phyloP scores from a whole-genome alignment of 1,140 invertebrate species.

The Heliconius melpomene region DNA sequence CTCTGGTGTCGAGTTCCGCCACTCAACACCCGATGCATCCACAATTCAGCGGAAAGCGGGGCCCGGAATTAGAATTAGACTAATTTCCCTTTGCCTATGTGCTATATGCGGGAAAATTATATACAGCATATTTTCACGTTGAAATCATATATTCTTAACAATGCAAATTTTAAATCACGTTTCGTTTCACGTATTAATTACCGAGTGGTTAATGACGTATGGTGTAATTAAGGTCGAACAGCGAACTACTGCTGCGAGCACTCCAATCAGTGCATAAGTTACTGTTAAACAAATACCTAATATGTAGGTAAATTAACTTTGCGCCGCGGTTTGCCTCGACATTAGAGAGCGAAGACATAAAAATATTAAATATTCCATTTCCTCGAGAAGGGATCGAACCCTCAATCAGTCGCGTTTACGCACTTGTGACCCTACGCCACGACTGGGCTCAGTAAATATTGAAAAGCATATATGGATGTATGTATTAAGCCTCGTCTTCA shows the following conservation, averaged over 20 bases:
- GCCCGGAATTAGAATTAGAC: too few relatives aligned
- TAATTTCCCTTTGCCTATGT: too few relatives aligned
- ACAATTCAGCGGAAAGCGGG: too few relatives aligned
- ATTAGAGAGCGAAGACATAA: too few relatives aligned
- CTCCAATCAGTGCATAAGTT: neutral
- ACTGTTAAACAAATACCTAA: neutral
- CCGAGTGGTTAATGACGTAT: neutral
- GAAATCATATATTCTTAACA: neutral
- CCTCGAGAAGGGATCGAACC: too few relatives aligned
- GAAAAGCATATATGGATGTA: neutral
- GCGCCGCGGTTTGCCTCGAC: too few relatives aligned
- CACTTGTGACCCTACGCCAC: neutral
- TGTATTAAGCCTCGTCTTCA: neutral
- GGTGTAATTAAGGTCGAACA: constrained; percentile 3
- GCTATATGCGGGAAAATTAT: neutral
- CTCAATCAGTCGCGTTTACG: neutral
- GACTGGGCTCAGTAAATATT: neutral
- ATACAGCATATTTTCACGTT: neutral
- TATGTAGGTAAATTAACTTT: neutral
- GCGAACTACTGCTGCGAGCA: neutral
- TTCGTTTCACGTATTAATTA: constrained; percentile 8
- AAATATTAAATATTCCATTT: too few relatives aligned
- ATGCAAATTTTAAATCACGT: neutral
- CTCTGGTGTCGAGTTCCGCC: too few relatives aligned
- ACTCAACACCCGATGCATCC: too few relatives aligned